Evolutionary conservation across 2,797 vertebrate species (phyloP), one percentile per base, ranked within the genome.

Genomic region (Mus minutoides): DNA sequence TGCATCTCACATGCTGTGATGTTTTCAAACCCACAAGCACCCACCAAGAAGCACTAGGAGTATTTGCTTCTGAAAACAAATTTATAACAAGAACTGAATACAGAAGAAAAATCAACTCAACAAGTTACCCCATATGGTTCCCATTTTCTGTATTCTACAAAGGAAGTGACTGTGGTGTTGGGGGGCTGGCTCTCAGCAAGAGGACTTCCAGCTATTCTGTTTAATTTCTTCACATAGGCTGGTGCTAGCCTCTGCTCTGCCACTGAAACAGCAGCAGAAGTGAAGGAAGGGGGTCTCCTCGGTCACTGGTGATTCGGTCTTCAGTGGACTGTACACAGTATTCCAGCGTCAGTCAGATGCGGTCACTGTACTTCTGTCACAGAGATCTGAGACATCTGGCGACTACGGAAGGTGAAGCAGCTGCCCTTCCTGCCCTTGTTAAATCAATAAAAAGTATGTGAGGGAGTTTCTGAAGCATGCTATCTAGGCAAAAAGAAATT

Each of bases 61-160:
- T 56, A 46, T 96, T 98, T 95, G 95, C 94, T 97, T 98, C 97
- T 67, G 87, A 98, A 98, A 98, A 98, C 97, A 98, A 98, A 98
- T 98, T 88, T 96, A 96, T 97, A 98, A 97, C 95, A 34, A 96
- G 97, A 97, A 98, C 95, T 95, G 95, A 98, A 92, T 73, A 49
- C 93, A 97, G 98, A 98, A 97, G 56, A 97, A 98, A 97, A 98
- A 98, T 98, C 97, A 98, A 95, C 96, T 98, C 98, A 98, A 98
- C 98, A 97, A 98, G 97, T 97, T 92, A 93, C 79, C 82, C 97
- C 98, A 98, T 97, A 83, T 99, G 98, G 97, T 98, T 98, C 97
- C 95, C 97, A 98, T 99, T 98, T 97, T 97, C 96, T 95, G 71
- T 76, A 88, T 96, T 97, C 96, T 97, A 92, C 67, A 95, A 95